phyloP scores from a whole-genome alignment of 2,113 vertebrate species.

The Aegithalos caudatus region DNA sequence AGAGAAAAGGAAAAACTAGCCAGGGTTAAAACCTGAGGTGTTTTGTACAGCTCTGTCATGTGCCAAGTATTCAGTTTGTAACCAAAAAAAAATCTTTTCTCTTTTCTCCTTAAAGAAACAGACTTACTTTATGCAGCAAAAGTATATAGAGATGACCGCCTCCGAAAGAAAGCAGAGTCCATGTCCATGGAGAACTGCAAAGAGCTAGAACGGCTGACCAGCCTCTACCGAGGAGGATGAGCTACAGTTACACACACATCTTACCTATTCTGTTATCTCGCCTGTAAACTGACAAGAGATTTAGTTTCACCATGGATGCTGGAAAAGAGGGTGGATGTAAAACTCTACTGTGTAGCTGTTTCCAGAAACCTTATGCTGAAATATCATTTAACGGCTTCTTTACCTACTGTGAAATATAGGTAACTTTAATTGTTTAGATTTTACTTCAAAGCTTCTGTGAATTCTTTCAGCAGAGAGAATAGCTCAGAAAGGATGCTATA shows the following conservation, averaged over 20 bases:
- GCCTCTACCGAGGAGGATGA: slow-evolving; percentile 91
- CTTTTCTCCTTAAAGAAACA: slow-evolving; percentile 79
- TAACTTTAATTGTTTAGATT: slow-evolving; percentile 72
- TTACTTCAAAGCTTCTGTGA: slow-evolving; percentile 68
- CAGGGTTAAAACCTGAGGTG: not conserved
- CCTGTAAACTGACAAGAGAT: slow-evolving; percentile 67
- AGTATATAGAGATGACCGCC: slow-evolving; percentile 91
- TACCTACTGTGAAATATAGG: slow-evolving; percentile 73
- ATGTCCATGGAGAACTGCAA: slow-evolving; percentile 97
- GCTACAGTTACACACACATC: not conserved
- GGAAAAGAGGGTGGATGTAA: slow-evolving; percentile 67
- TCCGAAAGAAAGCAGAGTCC: slow-evolving; percentile 90
- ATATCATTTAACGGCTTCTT: slow-evolving; percentile 71
- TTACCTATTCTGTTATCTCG: slow-evolving; percentile 19
- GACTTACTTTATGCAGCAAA: slow-evolving; percentile 94
- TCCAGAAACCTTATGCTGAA: slow-evolving; percentile 73
- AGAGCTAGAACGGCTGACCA: slow-evolving; percentile 91
- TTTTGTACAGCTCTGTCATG: not conserved
- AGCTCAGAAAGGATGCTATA: slow-evolving; percentile 62
- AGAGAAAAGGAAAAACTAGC: not conserved
- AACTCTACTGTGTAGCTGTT: slow-evolving; percentile 73
- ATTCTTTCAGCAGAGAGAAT: slow-evolving; percentile 71
- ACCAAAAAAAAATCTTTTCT: not conserved
- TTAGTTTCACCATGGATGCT: slow-evolving; percentile 65
- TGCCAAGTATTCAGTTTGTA: not conserved